Conservation (phyloP, 2,797 vertebrate genomes). For the Pipistrellus nathusii region DNA sequence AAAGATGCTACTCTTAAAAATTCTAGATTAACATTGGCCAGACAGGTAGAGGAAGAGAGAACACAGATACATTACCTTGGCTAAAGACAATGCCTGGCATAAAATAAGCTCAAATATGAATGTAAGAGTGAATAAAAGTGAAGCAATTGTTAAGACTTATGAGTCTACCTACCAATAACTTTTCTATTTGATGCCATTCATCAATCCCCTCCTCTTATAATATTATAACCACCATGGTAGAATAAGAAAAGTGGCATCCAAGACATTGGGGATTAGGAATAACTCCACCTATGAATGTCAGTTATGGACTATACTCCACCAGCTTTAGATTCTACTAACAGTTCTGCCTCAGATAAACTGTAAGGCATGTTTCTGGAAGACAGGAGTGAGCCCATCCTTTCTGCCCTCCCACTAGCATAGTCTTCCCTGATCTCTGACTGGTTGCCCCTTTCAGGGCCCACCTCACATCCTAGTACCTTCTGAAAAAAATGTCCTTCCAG, state of each 20-base stretch:
- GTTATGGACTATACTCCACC: not conserved
- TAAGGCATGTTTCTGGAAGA: not conserved
- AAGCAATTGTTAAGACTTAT: not conserved
- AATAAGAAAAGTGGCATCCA: not conserved
- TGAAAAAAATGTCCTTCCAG: not conserved
- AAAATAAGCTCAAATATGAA: not conserved
- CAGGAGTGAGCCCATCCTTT: not conserved
- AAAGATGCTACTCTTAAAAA: conserved; percentile 1
- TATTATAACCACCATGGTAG: not conserved
- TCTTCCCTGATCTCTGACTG: not conserved
- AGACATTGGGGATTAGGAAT: not conserved
- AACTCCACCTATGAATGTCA: not conserved
- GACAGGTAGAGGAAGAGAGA: not conserved
- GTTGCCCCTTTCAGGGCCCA: not conserved
- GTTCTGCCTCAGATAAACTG: not conserved
- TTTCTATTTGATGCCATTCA: not conserved
- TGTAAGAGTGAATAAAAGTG: not conserved
- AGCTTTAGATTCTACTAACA: not conserved
- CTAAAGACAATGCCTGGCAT: not conserved
- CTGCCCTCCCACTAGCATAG: not conserved
- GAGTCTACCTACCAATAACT: not conserved
- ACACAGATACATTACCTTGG: not conserved
- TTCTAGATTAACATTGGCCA: not conserved
- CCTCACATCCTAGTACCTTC: not conserved
- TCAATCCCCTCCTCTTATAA: not conserved